A percentile compares a stretch with the other conserved stretches of the same genome.
Evolutionary conservation across 1,140 invertebrate species (phyloP).

Genomic region (Wiebesia pumilae): DNA sequence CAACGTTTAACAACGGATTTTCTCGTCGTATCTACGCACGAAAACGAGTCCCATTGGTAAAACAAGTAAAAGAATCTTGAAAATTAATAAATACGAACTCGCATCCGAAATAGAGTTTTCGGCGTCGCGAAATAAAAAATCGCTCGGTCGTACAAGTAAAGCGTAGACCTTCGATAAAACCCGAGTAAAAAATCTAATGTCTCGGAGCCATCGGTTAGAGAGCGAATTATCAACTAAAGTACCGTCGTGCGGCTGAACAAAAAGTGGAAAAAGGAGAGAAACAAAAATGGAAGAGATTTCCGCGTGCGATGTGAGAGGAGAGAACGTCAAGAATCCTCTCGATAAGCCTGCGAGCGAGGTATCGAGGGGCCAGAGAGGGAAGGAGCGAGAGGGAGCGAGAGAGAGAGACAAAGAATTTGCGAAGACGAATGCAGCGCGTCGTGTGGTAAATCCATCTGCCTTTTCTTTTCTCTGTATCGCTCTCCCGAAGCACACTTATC

Average conservation of each 20-base stretch:
- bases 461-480: not conserved
- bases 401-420: not conserved
- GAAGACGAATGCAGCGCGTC: conserved; percentile 28
- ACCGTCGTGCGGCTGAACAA: not conserved
- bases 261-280: not conserved
- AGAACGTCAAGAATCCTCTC: not conserved
- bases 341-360: not conserved
- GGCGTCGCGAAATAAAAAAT: not conserved
- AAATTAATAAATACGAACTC: not conserved
- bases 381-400: not conserved
- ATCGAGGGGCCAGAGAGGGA: not conserved
- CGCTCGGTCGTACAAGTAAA: not conserved
- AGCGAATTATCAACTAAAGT: not conserved
- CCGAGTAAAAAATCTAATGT: not conserved
- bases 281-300: not conserved
- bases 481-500: conserved; percentile 5
- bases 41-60: no score
- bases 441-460: not conserved
- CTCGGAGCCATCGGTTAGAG: not conserved
- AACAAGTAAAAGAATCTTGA: no score
- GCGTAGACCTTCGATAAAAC: not conserved
- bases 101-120: not conserved
- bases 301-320: not conserved
- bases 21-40: no score
- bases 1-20: no score